Conservation (phyloP, 23 tunicate genomes). For the Styela plicata region DNA sequence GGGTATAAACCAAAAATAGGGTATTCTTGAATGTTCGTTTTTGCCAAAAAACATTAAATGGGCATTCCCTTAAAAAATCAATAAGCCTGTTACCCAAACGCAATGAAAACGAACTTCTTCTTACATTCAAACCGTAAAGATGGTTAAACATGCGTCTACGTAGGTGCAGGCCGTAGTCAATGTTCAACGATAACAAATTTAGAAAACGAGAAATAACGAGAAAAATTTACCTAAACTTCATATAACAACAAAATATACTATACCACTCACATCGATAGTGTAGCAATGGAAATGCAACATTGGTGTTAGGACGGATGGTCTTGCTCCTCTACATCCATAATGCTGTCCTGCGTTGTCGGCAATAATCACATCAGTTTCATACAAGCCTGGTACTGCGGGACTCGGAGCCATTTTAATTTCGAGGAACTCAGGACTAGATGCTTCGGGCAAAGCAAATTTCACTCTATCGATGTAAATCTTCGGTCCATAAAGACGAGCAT, state of each 20-base stretch:
- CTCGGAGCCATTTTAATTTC: background rate
- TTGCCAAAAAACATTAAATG: too few species aligned
- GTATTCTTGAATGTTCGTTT: too few species aligned
- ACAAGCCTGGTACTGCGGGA: background rate
- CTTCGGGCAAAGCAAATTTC: background rate
- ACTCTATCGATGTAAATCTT: background rate
- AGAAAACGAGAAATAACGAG: too few species aligned
- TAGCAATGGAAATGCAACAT: constrained; percentile 11
- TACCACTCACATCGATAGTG: background rate
- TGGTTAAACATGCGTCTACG: too few species aligned
- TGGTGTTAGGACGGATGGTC: background rate
- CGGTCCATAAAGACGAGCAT: background rate
- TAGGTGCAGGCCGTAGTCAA: too few species aligned
- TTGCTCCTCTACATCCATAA: background rate
- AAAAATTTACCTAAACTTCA: background rate
- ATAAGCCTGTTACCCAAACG: too few species aligned
- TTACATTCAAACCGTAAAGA: too few species aligned
- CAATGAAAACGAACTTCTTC: too few species aligned
- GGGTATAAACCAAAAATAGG: too few species aligned
- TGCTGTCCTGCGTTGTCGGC: background rate
- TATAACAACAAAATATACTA: background rate
- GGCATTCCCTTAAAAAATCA: too few species aligned
- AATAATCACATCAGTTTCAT: background rate
- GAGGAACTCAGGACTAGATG: background rate
- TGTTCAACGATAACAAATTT: too few species aligned